A percentile compares a stretch with the other conserved stretches of the same genome.
Evolutionary conservation across 2,113 vertebrate genomes (phyloP).

Genomic region (Struthio camelus): DNA sequence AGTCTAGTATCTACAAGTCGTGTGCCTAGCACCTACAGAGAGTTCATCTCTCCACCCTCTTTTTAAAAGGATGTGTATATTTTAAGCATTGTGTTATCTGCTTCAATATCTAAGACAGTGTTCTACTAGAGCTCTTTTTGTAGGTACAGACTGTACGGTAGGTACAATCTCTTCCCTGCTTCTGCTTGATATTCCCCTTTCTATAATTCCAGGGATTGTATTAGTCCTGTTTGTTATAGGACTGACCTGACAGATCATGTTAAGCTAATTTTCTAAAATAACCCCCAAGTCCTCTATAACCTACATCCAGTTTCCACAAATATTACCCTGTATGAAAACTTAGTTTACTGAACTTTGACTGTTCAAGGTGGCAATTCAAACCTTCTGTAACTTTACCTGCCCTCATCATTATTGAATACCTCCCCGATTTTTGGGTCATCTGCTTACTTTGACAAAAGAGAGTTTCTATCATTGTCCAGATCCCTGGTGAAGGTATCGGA

Average conservation of each 20-base stretch:
- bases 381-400: not conserved
- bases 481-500: not conserved
- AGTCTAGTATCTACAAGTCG: not conserved
- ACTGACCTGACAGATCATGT: not conserved
- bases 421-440: not conserved
- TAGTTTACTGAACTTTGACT: not conserved
- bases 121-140: not conserved
- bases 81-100: not conserved
- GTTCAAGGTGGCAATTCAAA: not conserved
- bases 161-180: not conserved
- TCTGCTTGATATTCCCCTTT: not conserved
- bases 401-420: not conserved
- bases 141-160: too few relatives aligned
- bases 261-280: not conserved
- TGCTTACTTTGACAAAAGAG: not conserved
- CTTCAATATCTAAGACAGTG: rapidly evolving
- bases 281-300: not conserved
- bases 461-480: not conserved
- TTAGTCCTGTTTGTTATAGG: not conserved
- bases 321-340: not conserved
- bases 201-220: not conserved
- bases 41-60: not conserved
- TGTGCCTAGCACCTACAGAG: rapidly evolving
- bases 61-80: rapidly evolving
- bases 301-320: not conserved